Base-by-base conservation (phyloP, 2,888 invertebrate genomes). In the Stenoptilia bipunctidactyla region DNA sequence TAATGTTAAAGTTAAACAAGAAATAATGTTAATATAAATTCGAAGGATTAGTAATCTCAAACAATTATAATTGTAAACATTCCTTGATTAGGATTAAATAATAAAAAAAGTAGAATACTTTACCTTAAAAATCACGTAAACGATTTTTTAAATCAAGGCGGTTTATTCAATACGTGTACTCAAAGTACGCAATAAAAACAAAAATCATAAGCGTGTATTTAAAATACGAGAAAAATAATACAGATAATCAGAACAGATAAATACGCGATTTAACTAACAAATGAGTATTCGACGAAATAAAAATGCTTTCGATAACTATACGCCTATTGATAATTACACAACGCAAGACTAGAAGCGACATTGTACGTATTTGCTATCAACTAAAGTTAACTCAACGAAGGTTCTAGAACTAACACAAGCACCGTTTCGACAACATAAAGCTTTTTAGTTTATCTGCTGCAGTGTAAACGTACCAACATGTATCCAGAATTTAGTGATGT, bases 311-410 rank as follows among this genome's bases (percentile, higher is more conserved):
- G 10, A 30, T 30, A n/a, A 30, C 12, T 8, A 30, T 30, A 8
- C 10, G 8, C 3, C 12, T 30, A n/a, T 30, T 30, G 2, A n/a
- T 30, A n/a, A 45, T 44, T 47, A 60, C 60, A 64, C 62, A 56
- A 61, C 66, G 53, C 54, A 53, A 58, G 72, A 74, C 74, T 70
- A 72, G 70, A 68, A 61, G 63, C 66, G 51, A 55, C 9, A 25
- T 30, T 30, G 20, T 20, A 30, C 30, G n/a, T 8, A 30, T 12
- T 30, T 8, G 10, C n/a, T 20, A 20, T 20, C 3, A 30, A 4
- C n/a, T 30, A 30, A 30, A n/a, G 30, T 12, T n/a, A 30, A 30
- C 30, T n/a, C 30, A 30, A 30, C 30, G 30, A 30, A 30, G 30
- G 10, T 20, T 20, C 20, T 8, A 9, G 30, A 30, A 30, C 25